Base-by-base conservation (phyloP, 64 coral and sea anemone genomes). In the Montipora cactus region DNA sequence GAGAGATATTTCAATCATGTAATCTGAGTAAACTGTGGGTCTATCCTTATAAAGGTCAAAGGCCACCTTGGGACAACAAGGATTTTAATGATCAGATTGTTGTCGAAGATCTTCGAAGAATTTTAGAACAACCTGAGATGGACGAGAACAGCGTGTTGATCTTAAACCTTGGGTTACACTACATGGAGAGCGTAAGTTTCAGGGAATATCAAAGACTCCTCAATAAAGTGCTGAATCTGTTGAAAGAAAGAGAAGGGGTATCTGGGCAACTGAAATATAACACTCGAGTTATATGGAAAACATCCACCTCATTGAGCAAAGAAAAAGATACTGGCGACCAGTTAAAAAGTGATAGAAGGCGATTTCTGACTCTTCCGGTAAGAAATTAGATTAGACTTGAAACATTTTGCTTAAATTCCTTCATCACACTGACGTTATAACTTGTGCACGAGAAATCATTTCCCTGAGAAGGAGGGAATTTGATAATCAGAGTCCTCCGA, bases 161-260 rank as follows among this genome's bases (percentile, higher is more conserved):
- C 28, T 49, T 99, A 16, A 99, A 99, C 50, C 80, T 99, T 69
- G 98, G 98, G 2, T 67, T 96, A 9, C 98, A 99, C 20, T 99
- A 94, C 85, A 79, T 90, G 23, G 76, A 91, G 47, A 90, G 84
- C 2, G 90, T 88, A 0, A 96, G 82, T 7, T 92, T 94, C 44
- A 57, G 74, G 7, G 83, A 78, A 19, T 99, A 94, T 87, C 64
- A 84, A 64, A 87, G 76, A 55, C 82, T 99, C 4, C 47, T 99
- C 22, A 79, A 70, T 52, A 90, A 51, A 45, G 81, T 99, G 64
- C 47, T 96, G 25, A 7, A 76, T 21, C 75, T 96, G 46, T 80
- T 96, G 46, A 77, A 92, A 4, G 83, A 93, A 16, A 82, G 67
- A 15, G 37, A 61, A 6, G 88, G 77, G 28, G 70, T 28, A 15